phyloP scores from a whole-genome alignment of 2,888 invertebrate species.

The Dryococelus australis region DNA sequence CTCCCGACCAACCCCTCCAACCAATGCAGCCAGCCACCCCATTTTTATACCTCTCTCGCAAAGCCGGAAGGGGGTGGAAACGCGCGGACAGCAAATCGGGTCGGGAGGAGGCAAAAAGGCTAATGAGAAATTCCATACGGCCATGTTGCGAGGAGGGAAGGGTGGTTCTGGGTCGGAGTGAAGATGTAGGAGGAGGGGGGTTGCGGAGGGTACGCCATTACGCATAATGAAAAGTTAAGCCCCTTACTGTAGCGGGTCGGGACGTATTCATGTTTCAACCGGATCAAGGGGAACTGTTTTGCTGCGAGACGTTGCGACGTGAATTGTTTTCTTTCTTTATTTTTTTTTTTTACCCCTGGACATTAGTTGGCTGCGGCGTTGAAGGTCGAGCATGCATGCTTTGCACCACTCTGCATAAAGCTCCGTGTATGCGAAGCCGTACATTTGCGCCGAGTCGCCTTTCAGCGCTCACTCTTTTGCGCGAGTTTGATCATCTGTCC shows the following conservation, averaged over 20 bases:
- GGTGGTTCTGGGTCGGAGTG: not conserved
- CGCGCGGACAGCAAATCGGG: constrained; percentile 16
- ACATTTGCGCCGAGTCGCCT: too few relatives aligned
- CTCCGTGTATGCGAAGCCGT: too few relatives aligned
- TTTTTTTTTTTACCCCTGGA: not conserved
- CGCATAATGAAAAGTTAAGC: constrained; percentile 10
- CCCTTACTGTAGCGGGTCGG: not conserved
- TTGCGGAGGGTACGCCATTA: not conserved
- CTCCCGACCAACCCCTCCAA: not conserved
- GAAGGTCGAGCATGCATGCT: not conserved
- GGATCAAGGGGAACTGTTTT: constrained; percentile 1
- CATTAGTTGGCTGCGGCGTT: not conserved
- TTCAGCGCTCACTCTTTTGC: too few relatives aligned
- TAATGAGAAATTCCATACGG: constrained; percentile 7
- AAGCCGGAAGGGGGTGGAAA: not conserved
- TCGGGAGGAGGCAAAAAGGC: not conserved
- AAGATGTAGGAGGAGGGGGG: too few relatives aligned
- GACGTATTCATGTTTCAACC: constrained; percentile 1
- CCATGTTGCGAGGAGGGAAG: not conserved
- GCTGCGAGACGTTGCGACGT: not conserved
- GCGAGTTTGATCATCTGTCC: too few relatives aligned
- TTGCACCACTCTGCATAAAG: too few relatives aligned
- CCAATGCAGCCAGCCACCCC: not conserved
- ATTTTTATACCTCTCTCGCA: constrained; percentile 1
- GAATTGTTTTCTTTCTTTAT: not conserved